Percentiles rank a stretch among this genome's conserved stretches.
Conservation (phyloP, 2,113 vertebrate genomes). For the Pseudopodoces humilis region DNA sequence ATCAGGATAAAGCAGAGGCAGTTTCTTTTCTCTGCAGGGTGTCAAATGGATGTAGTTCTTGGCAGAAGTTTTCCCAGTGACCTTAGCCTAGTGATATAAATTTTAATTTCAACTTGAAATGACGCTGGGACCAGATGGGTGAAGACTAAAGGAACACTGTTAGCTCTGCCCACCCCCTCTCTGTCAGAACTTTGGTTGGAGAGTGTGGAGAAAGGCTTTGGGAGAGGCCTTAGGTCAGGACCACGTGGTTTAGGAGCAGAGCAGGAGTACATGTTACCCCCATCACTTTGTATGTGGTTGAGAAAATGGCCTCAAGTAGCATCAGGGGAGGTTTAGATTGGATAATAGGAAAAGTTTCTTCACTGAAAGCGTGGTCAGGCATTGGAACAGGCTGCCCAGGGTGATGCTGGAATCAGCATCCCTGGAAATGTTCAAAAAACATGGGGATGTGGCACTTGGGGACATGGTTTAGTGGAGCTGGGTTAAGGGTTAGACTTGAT, state of each 20-base stretch:
- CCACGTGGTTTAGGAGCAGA: background rate
- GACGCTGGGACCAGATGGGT: background rate
- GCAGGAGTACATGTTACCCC: background rate
- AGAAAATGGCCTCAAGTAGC: background rate
- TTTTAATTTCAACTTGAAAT: constrained; percentile 39
- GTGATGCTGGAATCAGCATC: background rate
- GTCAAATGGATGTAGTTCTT: constrained; percentile 12
- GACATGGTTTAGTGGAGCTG: background rate
- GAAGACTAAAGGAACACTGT: background rate
- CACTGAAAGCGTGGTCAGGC: background rate
- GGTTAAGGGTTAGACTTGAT: background rate
- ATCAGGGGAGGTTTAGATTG: background rate
- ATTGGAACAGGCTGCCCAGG: background rate
- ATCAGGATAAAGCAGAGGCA: background rate
- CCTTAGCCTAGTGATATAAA: constrained; percentile 28
- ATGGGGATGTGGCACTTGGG: background rate
- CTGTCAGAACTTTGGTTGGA: background rate
- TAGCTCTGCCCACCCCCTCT: background rate
- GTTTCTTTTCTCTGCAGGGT: constrained; percentile 25
- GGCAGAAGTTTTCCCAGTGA: constrained; percentile 26
- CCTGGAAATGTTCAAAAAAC: background rate
- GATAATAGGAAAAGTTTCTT: background rate
- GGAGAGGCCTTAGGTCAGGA: background rate
- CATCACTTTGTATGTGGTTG: background rate
- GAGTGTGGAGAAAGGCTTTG: background rate